phyloP scores from a whole-genome alignment of 2,888 invertebrate species.

The Sinelater perroti region DNA sequence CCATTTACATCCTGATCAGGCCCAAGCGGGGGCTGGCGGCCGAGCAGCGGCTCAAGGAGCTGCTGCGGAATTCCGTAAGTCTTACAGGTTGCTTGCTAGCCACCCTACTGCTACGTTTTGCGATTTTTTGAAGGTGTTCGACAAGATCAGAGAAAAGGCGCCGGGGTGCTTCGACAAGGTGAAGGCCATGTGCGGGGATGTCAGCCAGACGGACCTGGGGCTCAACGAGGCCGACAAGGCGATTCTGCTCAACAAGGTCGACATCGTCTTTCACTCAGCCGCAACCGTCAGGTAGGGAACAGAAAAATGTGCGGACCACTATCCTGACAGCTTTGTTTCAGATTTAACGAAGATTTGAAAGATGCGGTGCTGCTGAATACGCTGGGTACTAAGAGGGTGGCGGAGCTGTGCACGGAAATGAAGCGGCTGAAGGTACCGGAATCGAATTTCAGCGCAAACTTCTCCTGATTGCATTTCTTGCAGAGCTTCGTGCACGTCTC shows the following conservation, averaged over 20 bases:
- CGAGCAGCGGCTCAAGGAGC: conserved; percentile 75
- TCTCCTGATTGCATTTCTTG: background rate
- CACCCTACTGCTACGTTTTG: background rate
- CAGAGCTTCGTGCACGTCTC: conserved; percentile 89
- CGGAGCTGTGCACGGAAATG: conserved; percentile 86
- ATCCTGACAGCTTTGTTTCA: conserved; percentile 37
- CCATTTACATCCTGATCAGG: conserved; percentile 84
- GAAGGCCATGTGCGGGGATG: conserved; percentile 77
- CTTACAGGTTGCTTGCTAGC: no score
- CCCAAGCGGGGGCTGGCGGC: conserved; percentile 75
- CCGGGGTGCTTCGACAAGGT: conserved; percentile 75
- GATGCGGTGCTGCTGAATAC: conserved; percentile 90
- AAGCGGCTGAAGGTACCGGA: conserved; percentile 70
- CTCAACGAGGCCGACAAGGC: conserved; percentile 72
- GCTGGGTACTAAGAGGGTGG: conserved; percentile 83
- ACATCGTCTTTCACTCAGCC: conserved; percentile 93
- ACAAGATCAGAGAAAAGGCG: conserved; percentile 70
- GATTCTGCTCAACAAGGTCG: conserved; percentile 72
- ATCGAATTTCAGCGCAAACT: background rate
- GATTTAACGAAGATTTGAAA: conserved; percentile 89
- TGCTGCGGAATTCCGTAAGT: conserved; percentile 75
- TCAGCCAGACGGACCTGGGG: conserved; percentile 75
- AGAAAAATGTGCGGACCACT: no score
- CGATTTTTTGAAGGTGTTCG: conserved; percentile 68
- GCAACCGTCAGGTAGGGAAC: conserved; percentile 83